Conservation (phyloP, 2,113 vertebrate genomes). For the Dasyurus viverrinus region DNA sequence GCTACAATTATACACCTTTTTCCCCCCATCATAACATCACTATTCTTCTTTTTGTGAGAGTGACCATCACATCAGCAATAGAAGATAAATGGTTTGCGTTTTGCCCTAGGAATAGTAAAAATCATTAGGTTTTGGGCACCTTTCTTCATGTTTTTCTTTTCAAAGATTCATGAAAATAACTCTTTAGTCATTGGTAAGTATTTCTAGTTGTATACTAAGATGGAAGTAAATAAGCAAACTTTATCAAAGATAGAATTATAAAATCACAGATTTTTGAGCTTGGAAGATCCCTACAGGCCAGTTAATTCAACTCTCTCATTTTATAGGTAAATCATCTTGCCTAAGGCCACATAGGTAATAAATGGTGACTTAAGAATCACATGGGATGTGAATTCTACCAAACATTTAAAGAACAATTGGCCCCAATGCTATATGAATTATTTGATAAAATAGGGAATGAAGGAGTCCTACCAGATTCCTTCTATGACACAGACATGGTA, state of each 20-base stretch:
- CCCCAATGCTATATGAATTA: too few species aligned
- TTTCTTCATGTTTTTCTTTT: conserved; percentile 26
- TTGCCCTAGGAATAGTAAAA: neutral
- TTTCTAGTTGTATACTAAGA: neutral
- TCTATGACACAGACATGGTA: too few species aligned
- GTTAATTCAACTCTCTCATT: neutral
- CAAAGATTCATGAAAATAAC: neutral
- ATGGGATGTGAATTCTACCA: too few species aligned
- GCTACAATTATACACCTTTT: neutral
- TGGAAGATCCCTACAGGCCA: neutral
- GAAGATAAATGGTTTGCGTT: conserved; percentile 20
- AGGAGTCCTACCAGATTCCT: too few species aligned
- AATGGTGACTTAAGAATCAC: neutral
- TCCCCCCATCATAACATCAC: conserved; percentile 42
- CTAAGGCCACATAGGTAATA: neutral
- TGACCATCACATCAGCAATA: conserved; percentile 44
- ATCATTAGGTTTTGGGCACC: neutral
- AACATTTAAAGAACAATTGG: too few species aligned
- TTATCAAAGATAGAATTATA: neutral
- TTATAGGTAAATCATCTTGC: neutral
- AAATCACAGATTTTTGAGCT: neutral
- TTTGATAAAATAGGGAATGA: too few species aligned
- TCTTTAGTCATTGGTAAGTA: neutral
- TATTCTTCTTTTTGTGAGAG: conserved; percentile 42
- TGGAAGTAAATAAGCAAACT: neutral